Base-by-base conservation (phyloP, 1,140 invertebrate species). In the Heliconius nattereri region DNA sequence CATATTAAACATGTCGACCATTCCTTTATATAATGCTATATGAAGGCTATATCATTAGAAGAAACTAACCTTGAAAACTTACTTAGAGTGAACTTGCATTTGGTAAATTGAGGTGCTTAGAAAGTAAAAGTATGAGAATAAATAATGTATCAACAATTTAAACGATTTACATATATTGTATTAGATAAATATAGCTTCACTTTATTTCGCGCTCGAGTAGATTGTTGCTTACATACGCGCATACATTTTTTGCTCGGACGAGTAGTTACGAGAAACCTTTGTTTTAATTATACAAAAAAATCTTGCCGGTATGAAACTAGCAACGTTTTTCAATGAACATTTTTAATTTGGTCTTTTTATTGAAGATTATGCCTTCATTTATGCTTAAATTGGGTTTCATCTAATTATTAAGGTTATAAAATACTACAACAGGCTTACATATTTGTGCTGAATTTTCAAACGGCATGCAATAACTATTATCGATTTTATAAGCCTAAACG, bases 201-300 rank as follows among this genome's bases (percentile, higher is more conserved):
- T 54, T 81, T 70, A 66, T 26, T 76, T 75, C 75, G 23, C 79
- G 72, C 79, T 81, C 75, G 76, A 81, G 76, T 81, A 81, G 76
- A 32, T 77, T 23, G 16, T 77, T 32, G 16, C 75, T 75, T 78
- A 75, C 73, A 72, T 71, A 78, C 80, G 76, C 80, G 76, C 57
- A 78, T 78, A 75, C 73, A 70, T 81, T 81, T 81, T 81, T 81
- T 81, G 80, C 80, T 81, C 73, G 76, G 73, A 66, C 71, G 79
- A 81, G 79, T 71, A 73, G 79, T 81, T 81, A 78, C 80, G 80
- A 75, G 80, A 78, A 78, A 75, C 72, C 80, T 81, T 81, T 78
- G 80, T 78, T 75, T 73, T 78, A 78, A 81, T 81, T 78, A 72
- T 75, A 81, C 75, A 78, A 81, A 78, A 78, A 81, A 74, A 70